phyloP scores from a whole-genome alignment of 2,888 invertebrate genomes.

The Operophtera brumata region DNA sequence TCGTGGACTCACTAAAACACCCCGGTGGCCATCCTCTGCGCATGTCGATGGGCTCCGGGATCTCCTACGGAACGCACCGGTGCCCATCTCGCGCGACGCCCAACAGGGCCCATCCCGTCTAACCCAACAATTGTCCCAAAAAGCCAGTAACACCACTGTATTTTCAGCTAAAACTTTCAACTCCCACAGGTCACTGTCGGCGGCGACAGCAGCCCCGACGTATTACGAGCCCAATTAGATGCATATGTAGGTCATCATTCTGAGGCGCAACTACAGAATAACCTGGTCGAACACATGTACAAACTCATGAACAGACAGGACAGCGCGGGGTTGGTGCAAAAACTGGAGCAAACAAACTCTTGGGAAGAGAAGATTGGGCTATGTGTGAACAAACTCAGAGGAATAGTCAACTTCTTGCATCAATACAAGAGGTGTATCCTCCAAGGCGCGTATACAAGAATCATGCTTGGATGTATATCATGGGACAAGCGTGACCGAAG shows the following conservation, averaged over 20 bases:
- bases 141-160: not conserved
- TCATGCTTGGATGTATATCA: conserved; percentile 33
- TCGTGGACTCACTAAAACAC: too few species aligned
- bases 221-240: conserved; percentile 41
- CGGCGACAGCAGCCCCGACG: conserved; percentile 50
- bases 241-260: conserved; percentile 42
- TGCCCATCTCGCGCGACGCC: too few species aligned
- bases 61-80: too few species aligned
- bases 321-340: conserved; percentile 33
- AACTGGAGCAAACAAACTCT: conserved; percentile 32
- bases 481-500: not conserved
- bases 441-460: conserved; percentile 40
- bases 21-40: too few species aligned
- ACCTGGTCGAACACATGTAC: conserved; percentile 43
- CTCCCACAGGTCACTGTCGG: conserved; percentile 43
- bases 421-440: conserved; percentile 44
- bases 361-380: conserved; percentile 43
- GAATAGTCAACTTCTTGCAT: conserved; percentile 36
- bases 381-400: conserved; percentile 36
- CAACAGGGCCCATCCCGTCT: too few species aligned
- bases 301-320: conserved; percentile 39
- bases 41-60: too few species aligned
- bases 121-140: too few species aligned
- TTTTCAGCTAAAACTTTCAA: conserved; percentile 4
- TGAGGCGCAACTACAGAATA: conserved; percentile 40